These are phyloP conservation scores for Cyprinodon tularosa DNA, from an alignment of 2,113 vertebrate genomes.

Conservation along the genomic window DNA sequence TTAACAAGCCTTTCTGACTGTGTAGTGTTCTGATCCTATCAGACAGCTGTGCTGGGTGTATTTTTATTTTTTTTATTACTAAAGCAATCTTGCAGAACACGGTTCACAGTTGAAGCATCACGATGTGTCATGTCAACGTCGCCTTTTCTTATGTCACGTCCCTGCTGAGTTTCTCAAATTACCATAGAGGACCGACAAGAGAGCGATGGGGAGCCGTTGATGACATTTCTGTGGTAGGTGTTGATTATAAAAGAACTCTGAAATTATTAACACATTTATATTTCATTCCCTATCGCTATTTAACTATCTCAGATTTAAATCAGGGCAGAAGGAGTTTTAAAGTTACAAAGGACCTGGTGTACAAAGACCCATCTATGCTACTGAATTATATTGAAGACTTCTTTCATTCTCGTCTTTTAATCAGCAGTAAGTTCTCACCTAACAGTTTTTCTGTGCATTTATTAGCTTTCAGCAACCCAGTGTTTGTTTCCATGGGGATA, in stretches of 20 bases:
- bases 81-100: background rate
- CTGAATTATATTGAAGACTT: too few relatives aligned
- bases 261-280: conserved; percentile 8
- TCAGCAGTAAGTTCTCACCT: too few relatives aligned
- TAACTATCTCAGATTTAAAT: too few relatives aligned
- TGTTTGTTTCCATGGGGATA: too few relatives aligned
- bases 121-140: conserved; percentile 1
- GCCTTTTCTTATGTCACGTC: background rate
- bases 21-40: background rate
- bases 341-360: too few relatives aligned
- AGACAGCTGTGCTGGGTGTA: background rate
- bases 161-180: background rate
- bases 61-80: background rate
- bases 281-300: too few relatives aligned
- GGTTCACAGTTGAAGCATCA: conserved; percentile 1
- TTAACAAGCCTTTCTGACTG: background rate
- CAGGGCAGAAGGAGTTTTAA: too few relatives aligned
- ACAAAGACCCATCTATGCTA: too few relatives aligned
- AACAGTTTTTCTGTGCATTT: too few relatives aligned
- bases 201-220: background rate
- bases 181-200: background rate
- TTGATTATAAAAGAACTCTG: background rate
- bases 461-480: too few relatives aligned
- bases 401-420: too few relatives aligned
- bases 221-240: conserved; percentile 7